Evolutionary conservation across 2,888 invertebrate species (phyloP).

Genomic region (Acleris laterana): DNA sequence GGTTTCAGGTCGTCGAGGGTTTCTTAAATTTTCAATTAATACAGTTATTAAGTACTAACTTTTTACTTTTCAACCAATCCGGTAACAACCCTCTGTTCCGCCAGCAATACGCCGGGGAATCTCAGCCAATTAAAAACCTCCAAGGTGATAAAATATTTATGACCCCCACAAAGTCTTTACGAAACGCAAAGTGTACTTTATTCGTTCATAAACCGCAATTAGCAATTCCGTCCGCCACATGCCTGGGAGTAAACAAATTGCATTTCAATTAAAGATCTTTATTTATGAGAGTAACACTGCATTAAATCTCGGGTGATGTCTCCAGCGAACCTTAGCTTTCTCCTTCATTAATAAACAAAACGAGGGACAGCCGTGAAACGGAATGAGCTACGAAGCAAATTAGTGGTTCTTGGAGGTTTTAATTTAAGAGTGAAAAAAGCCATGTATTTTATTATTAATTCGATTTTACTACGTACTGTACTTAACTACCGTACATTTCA

Average conservation of each 20-base stretch:
- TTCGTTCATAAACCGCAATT: conserved; percentile 27
- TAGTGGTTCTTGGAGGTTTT: too few species aligned
- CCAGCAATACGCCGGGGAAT: too few species aligned
- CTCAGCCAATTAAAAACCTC: too few species aligned
- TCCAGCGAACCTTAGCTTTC: conserved; percentile 50
- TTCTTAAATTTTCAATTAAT: too few species aligned
- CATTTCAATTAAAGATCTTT: conserved; percentile 60
- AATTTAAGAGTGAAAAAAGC: too few species aligned
- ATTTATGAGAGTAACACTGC: conserved; percentile 64
- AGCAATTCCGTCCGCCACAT: conserved; percentile 25
- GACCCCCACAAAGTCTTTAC: neutral
- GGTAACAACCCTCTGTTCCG: too few species aligned
- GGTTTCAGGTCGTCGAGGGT: too few species aligned
- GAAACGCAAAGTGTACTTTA: conserved; percentile 11
- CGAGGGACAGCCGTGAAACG: conserved; percentile 35
- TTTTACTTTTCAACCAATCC: too few species aligned
- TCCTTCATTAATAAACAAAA: conserved; percentile 55
- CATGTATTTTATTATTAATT: too few species aligned
- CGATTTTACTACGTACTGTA: too few species aligned
- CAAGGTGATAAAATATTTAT: neutral
- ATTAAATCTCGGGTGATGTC: conserved; percentile 65
- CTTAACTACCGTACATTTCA: too few species aligned
- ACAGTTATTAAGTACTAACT: too few species aligned
- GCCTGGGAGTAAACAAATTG: conserved; percentile 29
- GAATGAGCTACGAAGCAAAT: conserved; percentile 15